These are phyloP conservation scores for Nasonia vitripennis DNA, from an alignment of 1,140 invertebrate species.

Conservation along the genomic window DNA sequence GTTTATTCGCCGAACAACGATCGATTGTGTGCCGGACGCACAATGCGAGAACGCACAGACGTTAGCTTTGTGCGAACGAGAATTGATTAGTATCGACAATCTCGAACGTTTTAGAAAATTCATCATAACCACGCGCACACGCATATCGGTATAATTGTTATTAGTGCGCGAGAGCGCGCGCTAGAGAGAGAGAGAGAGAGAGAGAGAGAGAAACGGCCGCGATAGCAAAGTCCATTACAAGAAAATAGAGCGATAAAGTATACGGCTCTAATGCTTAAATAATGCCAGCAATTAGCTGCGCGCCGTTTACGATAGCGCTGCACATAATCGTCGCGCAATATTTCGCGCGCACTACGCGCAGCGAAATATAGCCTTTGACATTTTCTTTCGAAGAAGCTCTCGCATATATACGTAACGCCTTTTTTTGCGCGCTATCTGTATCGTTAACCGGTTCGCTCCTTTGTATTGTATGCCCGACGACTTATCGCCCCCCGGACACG, in stretches of 20 bases:
- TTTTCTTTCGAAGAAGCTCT: neutral
- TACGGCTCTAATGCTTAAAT: constrained; percentile 20
- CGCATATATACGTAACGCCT: neutral
- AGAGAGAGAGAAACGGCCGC: neutral
- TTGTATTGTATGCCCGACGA: neutral
- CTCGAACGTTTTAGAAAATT: too few relatives aligned
- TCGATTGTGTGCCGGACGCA: too few relatives aligned
- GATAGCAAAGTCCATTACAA: neutral
- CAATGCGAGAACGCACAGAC: too few relatives aligned
- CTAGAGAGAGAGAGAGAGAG: neutral
- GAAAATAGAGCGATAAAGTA: constrained; percentile 7
- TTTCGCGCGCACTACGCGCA: neutral
- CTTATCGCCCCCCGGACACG: constrained; percentile 3
- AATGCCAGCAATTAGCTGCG: constrained; percentile 16
- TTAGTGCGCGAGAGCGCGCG: too few relatives aligned
- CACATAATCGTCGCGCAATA: neutral
- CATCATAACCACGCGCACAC: too few relatives aligned
- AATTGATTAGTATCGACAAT: too few relatives aligned
- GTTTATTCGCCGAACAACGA: too few relatives aligned
- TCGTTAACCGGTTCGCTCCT: constrained; percentile 15
- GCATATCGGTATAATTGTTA: too few relatives aligned
- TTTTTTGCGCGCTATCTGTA: constrained; percentile 9
- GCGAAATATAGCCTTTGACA: neutral
- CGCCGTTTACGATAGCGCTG: constrained; percentile 7
- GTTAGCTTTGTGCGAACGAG: too few relatives aligned